These are phyloP conservation scores for Diarsia dahlii DNA, from an alignment of 2,888 invertebrate species.

Conservation along the genomic window DNA sequence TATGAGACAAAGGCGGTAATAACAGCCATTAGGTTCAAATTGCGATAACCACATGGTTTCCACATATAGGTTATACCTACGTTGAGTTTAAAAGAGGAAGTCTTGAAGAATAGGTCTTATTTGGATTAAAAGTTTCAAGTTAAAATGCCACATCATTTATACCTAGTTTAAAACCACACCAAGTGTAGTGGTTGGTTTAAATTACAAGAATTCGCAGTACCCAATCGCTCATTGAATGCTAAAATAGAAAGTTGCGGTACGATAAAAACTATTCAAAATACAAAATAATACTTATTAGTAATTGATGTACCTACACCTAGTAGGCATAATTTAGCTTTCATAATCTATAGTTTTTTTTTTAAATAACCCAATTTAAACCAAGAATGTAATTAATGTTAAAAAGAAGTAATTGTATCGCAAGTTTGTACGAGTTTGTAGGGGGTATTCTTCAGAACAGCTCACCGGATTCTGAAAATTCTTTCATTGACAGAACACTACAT, in stretches of 20 bases:
- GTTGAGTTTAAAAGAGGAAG: slow-evolving; percentile 26
- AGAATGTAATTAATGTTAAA: background rate
- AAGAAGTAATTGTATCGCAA: background rate
- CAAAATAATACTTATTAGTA: background rate
- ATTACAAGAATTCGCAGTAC: background rate
- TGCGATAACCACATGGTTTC: slow-evolving; percentile 1
- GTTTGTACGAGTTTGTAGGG: too few relatives aligned
- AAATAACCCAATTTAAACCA: background rate
- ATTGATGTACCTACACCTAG: background rate
- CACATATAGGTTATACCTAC: background rate
- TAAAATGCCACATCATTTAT: background rate
- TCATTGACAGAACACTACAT: background rate
- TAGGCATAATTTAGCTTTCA: background rate
- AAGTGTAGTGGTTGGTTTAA: background rate
- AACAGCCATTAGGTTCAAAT: slow-evolving; percentile 34
- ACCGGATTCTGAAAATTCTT: background rate
- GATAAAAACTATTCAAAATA: background rate
- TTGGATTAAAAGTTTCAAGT: background rate
- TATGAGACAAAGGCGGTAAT: slow-evolving; percentile 44
- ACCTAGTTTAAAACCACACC: background rate
- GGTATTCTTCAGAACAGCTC: background rate
- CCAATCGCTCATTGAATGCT: background rate
- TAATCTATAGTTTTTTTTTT: too few relatives aligned
- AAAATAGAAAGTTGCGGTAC: background rate
- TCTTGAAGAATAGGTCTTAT: background rate